Evolutionary conservation across 2,888 invertebrate genomes (phyloP), one percentile per base, ranked within the genome.

Genomic region (Nymphalis polychloros): DNA sequence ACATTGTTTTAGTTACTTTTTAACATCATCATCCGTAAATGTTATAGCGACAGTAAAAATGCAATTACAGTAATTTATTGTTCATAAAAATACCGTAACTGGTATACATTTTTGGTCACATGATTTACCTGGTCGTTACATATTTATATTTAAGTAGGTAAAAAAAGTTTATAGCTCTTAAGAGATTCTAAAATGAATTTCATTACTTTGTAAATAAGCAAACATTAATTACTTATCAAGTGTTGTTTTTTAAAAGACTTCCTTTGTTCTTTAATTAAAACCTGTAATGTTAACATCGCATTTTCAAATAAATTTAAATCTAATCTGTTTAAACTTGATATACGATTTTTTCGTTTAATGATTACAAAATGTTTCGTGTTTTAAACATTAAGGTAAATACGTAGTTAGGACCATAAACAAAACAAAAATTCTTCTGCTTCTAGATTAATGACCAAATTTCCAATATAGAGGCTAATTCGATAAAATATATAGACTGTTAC

Each of bases 31-130:
- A 81, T 80, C 83, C 86, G 84, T 92, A 88, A 91, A 90, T 85
- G 87, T 89, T 89, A 86, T 86, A 88, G 82, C 81, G 83, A 87
- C 83, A 80, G 85, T 92, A 91, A 91, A 91, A 90, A 85, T 80
- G 87, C 85, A 88, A 86, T 91, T 89, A 88, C 79, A 77, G 78
- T 88, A 90, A 91, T 91, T 92, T 92, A 91, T 88, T 76, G 84
- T 79, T 76, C 82, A 85, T 88, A 85, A 89, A 83, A 87, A 88
- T 81, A 84, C 77, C 78, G 83, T 84, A 86, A 85, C 82, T 63
- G 60, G 69, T 31, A 62, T 69, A 66, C 52, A 64, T 66, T 71
- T 69, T 69, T 31, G 61, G 71, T 63, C 64, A 63, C 64, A 68
- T 72, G 64, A 75, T 73, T 74, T 73, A 70, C 52, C 20, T 50